Conservation (phyloP, 2,888 invertebrate genomes). For the Chloroclystis v-ata region DNA sequence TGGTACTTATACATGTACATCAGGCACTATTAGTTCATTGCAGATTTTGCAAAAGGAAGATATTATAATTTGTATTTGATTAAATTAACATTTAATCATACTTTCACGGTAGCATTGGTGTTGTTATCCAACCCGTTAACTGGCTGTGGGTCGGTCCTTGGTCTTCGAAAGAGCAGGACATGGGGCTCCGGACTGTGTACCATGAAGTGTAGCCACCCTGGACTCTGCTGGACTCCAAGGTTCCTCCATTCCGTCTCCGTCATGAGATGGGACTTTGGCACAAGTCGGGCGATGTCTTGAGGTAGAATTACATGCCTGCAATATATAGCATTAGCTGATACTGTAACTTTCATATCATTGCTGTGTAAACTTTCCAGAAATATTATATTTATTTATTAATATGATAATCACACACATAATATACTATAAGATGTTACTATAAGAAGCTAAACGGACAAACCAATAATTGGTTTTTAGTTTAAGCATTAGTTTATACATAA, state of each 20-base stretch:
- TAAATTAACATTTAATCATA: constrained; percentile 34
- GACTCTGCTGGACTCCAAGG: constrained; percentile 95
- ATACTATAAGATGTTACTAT: too few relatives aligned
- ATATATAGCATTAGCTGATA: background rate
- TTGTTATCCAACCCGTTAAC: constrained; percentile 55
- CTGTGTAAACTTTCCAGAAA: too few relatives aligned
- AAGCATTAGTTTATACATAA: too few relatives aligned
- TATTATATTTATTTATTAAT: too few relatives aligned
- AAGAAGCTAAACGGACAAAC: too few relatives aligned
- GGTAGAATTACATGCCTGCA: constrained; percentile 94
- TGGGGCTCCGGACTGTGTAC: constrained; percentile 95
- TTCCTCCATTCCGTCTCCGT: constrained; percentile 97
- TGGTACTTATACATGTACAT: too few relatives aligned
- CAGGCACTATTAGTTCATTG: too few relatives aligned
- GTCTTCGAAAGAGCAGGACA: constrained; percentile 87
- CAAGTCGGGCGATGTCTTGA: constrained; percentile 87
- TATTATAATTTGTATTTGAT: too few relatives aligned
- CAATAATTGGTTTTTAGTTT: too few relatives aligned
- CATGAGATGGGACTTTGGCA: constrained; percentile 94
- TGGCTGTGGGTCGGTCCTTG: constrained; percentile 52
- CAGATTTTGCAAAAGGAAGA: too few relatives aligned
- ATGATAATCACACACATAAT: too few relatives aligned
- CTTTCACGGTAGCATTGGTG: constrained; percentile 51
- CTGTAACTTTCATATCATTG: too few relatives aligned
- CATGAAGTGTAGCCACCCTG: constrained; percentile 91